Conservation (phyloP, 2,113 vertebrate species). For the Malurus melanocephalus region DNA sequence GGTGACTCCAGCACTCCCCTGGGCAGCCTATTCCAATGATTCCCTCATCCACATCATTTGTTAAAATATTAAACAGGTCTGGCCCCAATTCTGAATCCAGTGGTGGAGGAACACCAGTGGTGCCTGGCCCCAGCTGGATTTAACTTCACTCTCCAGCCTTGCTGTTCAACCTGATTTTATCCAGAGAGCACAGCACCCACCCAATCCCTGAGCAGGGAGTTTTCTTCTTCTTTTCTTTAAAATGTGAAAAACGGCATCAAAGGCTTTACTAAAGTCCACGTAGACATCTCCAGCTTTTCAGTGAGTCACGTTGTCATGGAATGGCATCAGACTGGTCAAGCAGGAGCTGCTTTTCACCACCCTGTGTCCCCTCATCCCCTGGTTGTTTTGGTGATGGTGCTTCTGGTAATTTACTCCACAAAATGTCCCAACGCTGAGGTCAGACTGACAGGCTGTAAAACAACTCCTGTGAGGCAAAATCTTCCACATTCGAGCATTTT, state of each 20-base stretch:
- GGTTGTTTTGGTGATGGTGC: fast-evolving
- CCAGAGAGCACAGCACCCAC: not conserved
- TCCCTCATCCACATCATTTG: not conserved
- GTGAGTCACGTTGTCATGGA: not conserved
- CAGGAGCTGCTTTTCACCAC: not conserved
- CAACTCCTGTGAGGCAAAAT: not conserved
- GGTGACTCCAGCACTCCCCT: not conserved
- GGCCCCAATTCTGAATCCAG: fast-evolving
- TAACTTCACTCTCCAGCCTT: not conserved
- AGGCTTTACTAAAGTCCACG: not conserved
- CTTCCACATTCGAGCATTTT: not conserved
- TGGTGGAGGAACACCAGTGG: too few species aligned
- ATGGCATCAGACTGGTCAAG: too few species aligned
- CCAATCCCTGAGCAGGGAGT: not conserved
- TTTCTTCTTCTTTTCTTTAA: not conserved
- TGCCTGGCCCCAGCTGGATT: not conserved
- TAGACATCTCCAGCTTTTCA: not conserved
- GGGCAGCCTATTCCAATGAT: not conserved
- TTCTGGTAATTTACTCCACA: not conserved
- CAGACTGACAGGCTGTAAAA: not conserved
- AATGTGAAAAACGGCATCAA: not conserved
- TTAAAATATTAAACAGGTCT: not conserved
- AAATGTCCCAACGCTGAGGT: not conserved
- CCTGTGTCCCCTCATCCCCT: fast-evolving
- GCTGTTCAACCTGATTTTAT: not conserved